Evolutionary conservation across 2,113 vertebrate genomes (phyloP).

Genomic region (Hydropotes inermis): DNA sequence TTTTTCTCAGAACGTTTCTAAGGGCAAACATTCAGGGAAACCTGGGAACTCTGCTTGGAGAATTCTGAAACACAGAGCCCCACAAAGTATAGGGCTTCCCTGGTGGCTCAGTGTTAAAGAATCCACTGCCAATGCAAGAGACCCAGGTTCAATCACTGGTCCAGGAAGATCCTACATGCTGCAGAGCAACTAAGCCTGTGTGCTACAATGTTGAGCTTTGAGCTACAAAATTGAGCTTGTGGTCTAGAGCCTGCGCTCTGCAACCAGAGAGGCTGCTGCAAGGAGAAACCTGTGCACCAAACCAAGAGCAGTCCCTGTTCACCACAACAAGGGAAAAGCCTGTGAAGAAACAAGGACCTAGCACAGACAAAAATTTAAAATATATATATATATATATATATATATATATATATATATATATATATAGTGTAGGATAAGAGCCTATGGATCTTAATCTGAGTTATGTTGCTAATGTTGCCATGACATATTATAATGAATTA

Average conservation of each 20-base stretch:
- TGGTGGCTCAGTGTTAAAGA: background rate
- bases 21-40: background rate
- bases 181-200: background rate
- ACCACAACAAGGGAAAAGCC: background rate
- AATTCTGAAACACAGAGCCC: background rate
- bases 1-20: conserved; percentile 3
- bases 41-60: background rate
- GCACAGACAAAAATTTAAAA: background rate
- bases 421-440: background rate
- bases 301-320: background rate
- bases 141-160: background rate
- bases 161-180: background rate
- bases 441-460: background rate
- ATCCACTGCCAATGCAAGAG: background rate
- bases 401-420: background rate
- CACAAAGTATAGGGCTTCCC: background rate
- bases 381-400: background rate
- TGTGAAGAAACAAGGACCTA: background rate
- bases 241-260: background rate
- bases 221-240: background rate
- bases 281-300: background rate
- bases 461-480: background rate
- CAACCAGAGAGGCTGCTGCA: background rate
- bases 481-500: background rate
- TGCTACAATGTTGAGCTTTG: background rate